phyloP scores from a whole-genome alignment of 2,888 invertebrate genomes.

The Deilephila elpenor region DNA sequence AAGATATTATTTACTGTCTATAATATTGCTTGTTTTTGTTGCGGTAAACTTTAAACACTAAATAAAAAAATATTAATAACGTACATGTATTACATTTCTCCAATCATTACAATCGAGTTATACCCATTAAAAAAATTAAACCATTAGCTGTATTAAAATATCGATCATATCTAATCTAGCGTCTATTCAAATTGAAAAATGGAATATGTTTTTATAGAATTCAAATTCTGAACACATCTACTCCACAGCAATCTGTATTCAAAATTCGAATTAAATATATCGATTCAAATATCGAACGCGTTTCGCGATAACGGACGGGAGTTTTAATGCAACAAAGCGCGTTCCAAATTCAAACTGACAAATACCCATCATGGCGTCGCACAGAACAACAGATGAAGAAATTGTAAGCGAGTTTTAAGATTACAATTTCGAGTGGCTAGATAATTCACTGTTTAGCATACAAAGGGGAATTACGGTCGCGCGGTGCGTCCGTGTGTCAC shows the following conservation, averaged over 20 bases:
- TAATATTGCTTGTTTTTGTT: too few species aligned
- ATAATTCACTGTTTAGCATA: constrained; percentile 84
- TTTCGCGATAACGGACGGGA: constrained; percentile 14
- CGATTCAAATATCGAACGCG: constrained; percentile 18
- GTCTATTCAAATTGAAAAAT: constrained; percentile 10
- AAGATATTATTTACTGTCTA: too few species aligned
- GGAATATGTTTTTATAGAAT: constrained; percentile 14
- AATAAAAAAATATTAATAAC: not conserved
- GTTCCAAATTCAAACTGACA: constrained; percentile 45
- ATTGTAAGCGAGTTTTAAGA: constrained; percentile 81
- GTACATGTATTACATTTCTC: not conserved
- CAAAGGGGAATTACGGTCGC: constrained; percentile 82
- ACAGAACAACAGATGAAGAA: constrained; percentile 79
- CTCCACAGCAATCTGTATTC: constrained; percentile 4
- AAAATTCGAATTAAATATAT: constrained; percentile 25
- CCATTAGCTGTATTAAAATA: constrained; percentile 14
- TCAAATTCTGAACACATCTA: constrained; percentile 13
- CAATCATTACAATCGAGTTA: constrained; percentile 9
- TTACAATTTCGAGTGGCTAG: constrained; percentile 83
- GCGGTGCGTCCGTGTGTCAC: constrained; percentile 76
- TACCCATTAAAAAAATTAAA: not conserved
- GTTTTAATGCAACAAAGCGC: constrained; percentile 28
- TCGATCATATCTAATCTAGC: constrained; percentile 22
- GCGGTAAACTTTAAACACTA: not conserved
- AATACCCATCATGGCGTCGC: constrained; percentile 52